Evolutionary conservation across 2,888 invertebrate species (phyloP), one percentile per base, ranked within the genome.

Genomic region (Neuroscelio doddi): DNA sequence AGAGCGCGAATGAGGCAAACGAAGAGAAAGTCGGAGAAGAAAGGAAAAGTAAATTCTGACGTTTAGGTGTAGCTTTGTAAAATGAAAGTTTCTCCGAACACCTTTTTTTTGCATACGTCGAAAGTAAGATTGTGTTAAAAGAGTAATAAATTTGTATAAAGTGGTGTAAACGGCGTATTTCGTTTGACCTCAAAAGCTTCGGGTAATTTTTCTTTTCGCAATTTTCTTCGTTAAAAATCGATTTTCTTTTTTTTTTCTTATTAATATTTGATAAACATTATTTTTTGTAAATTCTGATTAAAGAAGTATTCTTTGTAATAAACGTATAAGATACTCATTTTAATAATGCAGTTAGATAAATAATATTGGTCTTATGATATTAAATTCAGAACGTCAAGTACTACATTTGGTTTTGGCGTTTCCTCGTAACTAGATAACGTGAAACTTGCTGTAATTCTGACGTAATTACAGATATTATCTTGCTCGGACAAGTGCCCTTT

Each of bases 61-160:
- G 63, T 69, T 55, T 77, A 77, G 75, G 75, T 76, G 70, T 78
- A 80, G 78, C 77, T 80, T 79, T 80, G 79, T 80, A 79, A 79
- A 78, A 76, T 72, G 72, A 75, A 74, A 77, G 71, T 79, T 80
- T 71, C 75, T 79, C 74, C 72, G 73, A 77, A 78, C 62, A 67
- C 74, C 69, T 76, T 75, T 73, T n/a, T 76, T 78, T 79, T 79
- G 78, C 80, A 80, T 75, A 78, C 70, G 75, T 76, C 73, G 74
- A 78, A 64, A 72, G 70, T 74, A 75, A 77, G 72, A 80, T 74
- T 79, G 77, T 79, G 77, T 80, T 76, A 75, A 80, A 74, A 76
- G 73, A 80, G 72, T 73, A 80, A 81, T 80, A 80, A 81, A 81
- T 82, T 81, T 82, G 79, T 81, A 80, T 80, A 81, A 82, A 81